These are phyloP conservation scores for Poecile montanus DNA, from an alignment of 2,797 vertebrate genomes.

Conservation along the genomic window DNA sequence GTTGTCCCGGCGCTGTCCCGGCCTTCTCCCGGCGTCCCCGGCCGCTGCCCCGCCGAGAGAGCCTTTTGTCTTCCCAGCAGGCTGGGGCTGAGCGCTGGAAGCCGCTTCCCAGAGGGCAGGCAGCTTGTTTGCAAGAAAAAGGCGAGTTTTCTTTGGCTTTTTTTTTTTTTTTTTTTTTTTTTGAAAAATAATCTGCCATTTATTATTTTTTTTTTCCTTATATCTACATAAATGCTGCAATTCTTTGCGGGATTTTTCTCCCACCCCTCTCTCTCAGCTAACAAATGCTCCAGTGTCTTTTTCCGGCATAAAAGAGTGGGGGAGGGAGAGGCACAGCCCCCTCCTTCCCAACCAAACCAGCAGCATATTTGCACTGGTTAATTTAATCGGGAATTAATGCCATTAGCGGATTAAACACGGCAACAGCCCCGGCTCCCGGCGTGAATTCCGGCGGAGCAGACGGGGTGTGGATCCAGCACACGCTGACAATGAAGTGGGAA, in stretches of 20 bases:
- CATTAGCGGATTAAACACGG: slow-evolving; percentile 49
- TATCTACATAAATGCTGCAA: slow-evolving; percentile 19
- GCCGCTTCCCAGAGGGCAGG: slow-evolving; percentile 10
- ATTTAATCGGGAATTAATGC: slow-evolving; percentile 63
- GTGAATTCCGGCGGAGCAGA: neutral
- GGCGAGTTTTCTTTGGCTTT: slow-evolving; percentile 23
- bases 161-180: neutral
- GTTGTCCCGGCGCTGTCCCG: neutral
- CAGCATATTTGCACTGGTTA: slow-evolving; percentile 49
- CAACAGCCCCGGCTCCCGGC: neutral
- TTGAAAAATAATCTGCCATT: slow-evolving; percentile 31
- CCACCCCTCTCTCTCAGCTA: neutral
- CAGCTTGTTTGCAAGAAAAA: slow-evolving; percentile 45
- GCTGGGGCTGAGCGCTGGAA: neutral
- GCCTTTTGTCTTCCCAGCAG: slow-evolving; percentile 41
- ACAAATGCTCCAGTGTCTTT: slow-evolving; percentile 55
- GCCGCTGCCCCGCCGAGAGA: neutral
- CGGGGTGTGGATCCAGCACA: neutral
- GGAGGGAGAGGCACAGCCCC: neutral
- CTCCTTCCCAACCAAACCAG: neutral
- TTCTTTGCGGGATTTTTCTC: slow-evolving; percentile 3
- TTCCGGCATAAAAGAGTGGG: slow-evolving; percentile 4
- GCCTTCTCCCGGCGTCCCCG: neutral
- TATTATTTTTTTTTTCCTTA: neutral
- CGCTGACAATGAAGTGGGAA: neutral